Evolutionary conservation across 2,888 invertebrate genomes (phyloP).

Genomic region (Halocaridina rubra): DNA sequence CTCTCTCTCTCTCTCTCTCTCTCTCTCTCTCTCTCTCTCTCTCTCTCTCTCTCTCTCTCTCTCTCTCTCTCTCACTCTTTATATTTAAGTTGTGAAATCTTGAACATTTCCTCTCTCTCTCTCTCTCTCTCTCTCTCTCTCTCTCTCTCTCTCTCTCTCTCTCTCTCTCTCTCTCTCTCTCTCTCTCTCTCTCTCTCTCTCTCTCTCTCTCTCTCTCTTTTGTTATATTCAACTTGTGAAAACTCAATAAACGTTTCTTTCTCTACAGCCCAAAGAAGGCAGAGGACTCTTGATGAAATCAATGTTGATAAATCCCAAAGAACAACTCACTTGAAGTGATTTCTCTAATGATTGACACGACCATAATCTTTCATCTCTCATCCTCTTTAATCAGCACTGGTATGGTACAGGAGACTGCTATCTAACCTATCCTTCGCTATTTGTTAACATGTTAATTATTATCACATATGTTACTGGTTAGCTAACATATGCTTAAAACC

Average conservation of each 20-base stretch:
- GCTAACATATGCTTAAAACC: no score
- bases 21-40: neutral
- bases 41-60: neutral
- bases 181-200: neutral
- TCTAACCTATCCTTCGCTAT: no score
- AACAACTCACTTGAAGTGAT: slow-evolving; percentile 33
- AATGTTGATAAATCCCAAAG: slow-evolving; percentile 24
- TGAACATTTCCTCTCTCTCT: no score
- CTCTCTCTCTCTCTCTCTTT: neutral
- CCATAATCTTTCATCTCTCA: no score
- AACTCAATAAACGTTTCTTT: neutral
- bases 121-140: no score
- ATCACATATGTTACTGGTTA: no score
- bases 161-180: neutral
- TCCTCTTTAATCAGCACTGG: no score
- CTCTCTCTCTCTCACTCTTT: neutral
- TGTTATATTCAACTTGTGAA: neutral
- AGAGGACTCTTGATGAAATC: slow-evolving; percentile 29
- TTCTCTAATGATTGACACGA: no score
- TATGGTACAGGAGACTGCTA: no score
- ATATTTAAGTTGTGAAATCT: no score
- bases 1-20: neutral
- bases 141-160: neutral
- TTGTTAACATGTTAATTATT: no score
- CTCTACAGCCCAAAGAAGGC: slow-evolving; percentile 31